Percentiles rank a stretch among this genome's conserved stretches.
Evolutionary conservation across 2,888 invertebrate species (phyloP).

Genomic region (Ceraclea dissimilis): DNA sequence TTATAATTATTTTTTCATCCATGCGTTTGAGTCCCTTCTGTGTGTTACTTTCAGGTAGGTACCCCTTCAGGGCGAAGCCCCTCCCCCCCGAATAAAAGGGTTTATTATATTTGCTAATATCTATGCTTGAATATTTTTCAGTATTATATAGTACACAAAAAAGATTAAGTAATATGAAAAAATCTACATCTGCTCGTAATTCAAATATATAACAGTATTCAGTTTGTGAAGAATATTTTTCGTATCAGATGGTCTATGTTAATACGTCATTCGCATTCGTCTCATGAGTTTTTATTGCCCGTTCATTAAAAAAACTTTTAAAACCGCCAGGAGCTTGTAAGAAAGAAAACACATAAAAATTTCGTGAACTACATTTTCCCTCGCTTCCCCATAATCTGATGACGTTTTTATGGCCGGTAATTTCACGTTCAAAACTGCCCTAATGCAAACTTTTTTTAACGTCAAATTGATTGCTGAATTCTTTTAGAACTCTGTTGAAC

Average conservation of each 20-base stretch:
- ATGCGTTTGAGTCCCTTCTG: too few species aligned
- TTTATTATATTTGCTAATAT: too few species aligned
- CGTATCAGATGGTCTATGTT: not conserved
- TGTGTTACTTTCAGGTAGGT: too few species aligned
- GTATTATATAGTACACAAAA: too few species aligned
- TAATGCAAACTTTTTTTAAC: not conserved
- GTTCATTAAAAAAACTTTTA: not conserved
- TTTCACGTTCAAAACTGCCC: not conserved
- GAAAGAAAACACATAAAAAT: not conserved
- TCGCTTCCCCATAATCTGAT: not conserved
- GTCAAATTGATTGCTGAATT: not conserved
- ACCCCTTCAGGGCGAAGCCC: too few species aligned
- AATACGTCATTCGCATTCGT: not conserved
- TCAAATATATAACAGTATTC: too few species aligned
- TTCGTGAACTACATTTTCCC: not conserved
- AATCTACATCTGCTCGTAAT: too few species aligned
- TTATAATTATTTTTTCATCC: too few species aligned
- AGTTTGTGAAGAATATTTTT: not conserved
- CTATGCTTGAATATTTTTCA: too few species aligned
- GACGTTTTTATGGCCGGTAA: not conserved
- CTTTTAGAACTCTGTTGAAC: too few species aligned
- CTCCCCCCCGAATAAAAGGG: too few species aligned
- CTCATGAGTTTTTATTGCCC: constrained; percentile 1
- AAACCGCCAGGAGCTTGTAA: not conserved
- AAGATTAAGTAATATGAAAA: too few species aligned